These are phyloP conservation scores for Aspidoscelis tigris DNA, from an alignment of 2,113 vertebrate species.

Conservation along the genomic window DNA sequence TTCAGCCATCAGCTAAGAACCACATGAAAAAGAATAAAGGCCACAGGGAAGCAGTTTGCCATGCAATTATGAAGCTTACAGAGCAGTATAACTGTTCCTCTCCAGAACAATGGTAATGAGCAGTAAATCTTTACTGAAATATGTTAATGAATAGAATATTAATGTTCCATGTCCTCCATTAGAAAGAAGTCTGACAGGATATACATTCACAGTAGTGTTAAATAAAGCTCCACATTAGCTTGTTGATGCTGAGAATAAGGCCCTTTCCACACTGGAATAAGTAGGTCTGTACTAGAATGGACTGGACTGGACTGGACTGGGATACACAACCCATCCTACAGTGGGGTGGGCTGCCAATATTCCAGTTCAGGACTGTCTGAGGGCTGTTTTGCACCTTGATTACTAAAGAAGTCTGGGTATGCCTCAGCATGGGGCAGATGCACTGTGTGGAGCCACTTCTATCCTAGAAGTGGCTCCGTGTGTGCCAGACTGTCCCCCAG, in stretches of 20 bases:
- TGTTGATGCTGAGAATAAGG: not conserved
- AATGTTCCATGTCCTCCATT: not conserved
- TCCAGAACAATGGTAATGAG: slow-evolving; percentile 9
- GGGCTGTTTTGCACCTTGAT: no score
- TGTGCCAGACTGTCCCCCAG: no score
- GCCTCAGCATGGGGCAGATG: no score
- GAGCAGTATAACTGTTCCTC: slow-evolving; percentile 1
- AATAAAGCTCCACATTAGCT: not conserved
- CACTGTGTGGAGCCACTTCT: no score
- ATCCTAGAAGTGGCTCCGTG: no score
- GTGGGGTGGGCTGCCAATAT: no score
- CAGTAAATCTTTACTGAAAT: not conserved
- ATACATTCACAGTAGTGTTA: not conserved
- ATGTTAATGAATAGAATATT: slow-evolving; percentile 14
- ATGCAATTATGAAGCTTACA: slow-evolving; percentile 14
- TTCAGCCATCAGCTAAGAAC: slow-evolving; percentile 22
- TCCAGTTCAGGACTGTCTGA: no score
- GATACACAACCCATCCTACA: no score
- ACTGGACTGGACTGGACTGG: no score
- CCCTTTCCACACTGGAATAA: no score
- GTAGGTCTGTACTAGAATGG: no score
- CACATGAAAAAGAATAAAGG: slow-evolving; percentile 1
- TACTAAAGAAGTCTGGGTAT: no score
- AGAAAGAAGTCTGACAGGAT: not conserved
- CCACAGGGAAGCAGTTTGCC: slow-evolving; percentile 5